Evolutionary conservation across 2,797 vertebrate genomes (phyloP).

Genomic region (Pygocentrus nattereri): DNA sequence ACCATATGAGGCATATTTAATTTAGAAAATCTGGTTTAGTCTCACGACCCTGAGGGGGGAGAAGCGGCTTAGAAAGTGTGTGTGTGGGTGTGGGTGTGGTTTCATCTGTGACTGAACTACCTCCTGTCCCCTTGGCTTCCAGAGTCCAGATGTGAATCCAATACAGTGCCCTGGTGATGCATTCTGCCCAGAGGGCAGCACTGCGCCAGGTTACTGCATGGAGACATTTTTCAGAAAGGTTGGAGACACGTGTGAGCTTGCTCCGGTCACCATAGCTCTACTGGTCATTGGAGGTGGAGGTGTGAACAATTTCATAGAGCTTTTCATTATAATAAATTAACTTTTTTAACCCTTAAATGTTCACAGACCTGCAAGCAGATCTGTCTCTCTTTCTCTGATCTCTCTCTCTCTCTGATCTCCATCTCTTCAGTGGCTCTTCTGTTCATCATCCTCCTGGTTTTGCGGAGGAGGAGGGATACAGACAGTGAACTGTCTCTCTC

Average conservation of each 20-base stretch:
- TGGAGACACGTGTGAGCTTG: slow-evolving; percentile 84
- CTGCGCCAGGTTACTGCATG: slow-evolving; percentile 87
- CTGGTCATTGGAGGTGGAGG: slow-evolving; percentile 82
- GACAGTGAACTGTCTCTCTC: slow-evolving; percentile 73
- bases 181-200: slow-evolving; percentile 87
- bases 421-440: slow-evolving; percentile 77
- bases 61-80: no score
- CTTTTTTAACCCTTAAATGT: no score
- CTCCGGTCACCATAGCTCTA: slow-evolving; percentile 83
- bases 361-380: no score
- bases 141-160: slow-evolving; percentile 89
- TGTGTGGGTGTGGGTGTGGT: no score
- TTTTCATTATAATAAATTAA: not conserved
- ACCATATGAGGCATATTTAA: not conserved
- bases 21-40: not conserved
- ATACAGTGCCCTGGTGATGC: slow-evolving; percentile 86
- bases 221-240: slow-evolving; percentile 87
- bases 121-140: not conserved
- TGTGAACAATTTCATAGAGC: slow-evolving; percentile 61
- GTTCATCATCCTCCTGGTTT: slow-evolving; percentile 75
- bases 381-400: not conserved
- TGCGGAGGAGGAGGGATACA: slow-evolving; percentile 71
- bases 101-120: not conserved
- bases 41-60: no score
- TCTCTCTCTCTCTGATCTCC: no score